phyloP scores from a whole-genome alignment of 2,888 invertebrate genomes.

The Thereva unica region DNA sequence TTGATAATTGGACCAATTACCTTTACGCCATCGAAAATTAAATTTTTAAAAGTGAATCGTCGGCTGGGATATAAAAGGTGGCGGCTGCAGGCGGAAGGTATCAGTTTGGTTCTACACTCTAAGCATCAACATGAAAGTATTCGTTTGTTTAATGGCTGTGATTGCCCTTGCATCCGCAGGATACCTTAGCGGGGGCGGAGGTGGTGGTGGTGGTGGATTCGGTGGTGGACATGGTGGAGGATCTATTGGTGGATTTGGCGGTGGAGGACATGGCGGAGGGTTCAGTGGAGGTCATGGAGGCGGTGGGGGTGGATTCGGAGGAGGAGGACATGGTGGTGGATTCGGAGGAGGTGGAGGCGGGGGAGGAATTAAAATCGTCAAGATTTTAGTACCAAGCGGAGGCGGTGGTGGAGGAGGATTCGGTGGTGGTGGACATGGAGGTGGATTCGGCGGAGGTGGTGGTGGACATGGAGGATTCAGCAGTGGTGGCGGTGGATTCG shows the following conservation, averaged over 20 bases:
- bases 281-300: conserved; percentile 16
- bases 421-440: not conserved
- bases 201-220: conserved; percentile 25
- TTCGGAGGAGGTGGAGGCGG: conserved; percentile 36
- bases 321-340: conserved; percentile 24
- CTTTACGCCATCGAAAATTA: no score
- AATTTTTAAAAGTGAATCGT: no score
- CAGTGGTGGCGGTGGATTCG: conserved; percentile 3
- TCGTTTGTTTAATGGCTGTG: conserved; percentile 21
- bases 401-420: conserved; percentile 4
- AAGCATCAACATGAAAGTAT: conserved; percentile 6
- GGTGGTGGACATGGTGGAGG: conserved; percentile 40
- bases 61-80: not conserved
- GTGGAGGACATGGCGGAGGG: conserved; percentile 39
- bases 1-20: conserved; percentile 26
- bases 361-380: conserved; percentile 4
- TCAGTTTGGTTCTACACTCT: conserved; percentile 7
- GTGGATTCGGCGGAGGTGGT: not conserved
- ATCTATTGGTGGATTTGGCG: conserved; percentile 38
- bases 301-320: conserved; percentile 37
- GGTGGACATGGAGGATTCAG: not conserved
- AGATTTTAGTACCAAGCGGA: not conserved
- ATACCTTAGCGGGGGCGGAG: conserved; percentile 44
- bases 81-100: conserved; percentile 7
- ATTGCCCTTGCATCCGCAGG: conserved; percentile 39